These are phyloP conservation scores for Poecilobothrus nobilitatus DNA, from an alignment of 2,888 invertebrate species.

Conservation along the genomic window DNA sequence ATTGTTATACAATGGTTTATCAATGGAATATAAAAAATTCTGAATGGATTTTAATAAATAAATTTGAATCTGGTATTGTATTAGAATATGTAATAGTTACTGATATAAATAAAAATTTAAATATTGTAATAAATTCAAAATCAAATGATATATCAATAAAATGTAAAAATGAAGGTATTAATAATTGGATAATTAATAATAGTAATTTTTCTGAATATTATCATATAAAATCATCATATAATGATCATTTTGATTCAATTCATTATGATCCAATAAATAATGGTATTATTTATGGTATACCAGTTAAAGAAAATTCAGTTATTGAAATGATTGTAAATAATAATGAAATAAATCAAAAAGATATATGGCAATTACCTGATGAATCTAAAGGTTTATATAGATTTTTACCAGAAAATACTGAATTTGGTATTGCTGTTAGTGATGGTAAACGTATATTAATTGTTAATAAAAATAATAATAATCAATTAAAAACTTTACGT, in stretches of 20 bases:
- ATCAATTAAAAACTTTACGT: neutral
- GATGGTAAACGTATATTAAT: slow-evolving; percentile 36
- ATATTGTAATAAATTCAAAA: slow-evolving; percentile 37
- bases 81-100: slow-evolving; percentile 42
- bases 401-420: slow-evolving; percentile 25
- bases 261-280: slow-evolving; percentile 26
- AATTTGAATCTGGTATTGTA: slow-evolving; percentile 45
- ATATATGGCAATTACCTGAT: slow-evolving; percentile 24
- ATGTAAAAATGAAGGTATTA: slow-evolving; percentile 28
- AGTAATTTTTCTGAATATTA: slow-evolving; percentile 13
- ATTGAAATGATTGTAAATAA: slow-evolving; percentile 28
- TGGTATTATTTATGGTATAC: slow-evolving; percentile 38
- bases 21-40: slow-evolving; percentile 36
- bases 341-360: slow-evolving; percentile 29
- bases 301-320: slow-evolving; percentile 25
- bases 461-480: slow-evolving; percentile 16
- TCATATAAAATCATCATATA: neutral
- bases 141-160: slow-evolving; percentile 20
- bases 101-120: slow-evolving; percentile 26
- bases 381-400: slow-evolving; percentile 21
- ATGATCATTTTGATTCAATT: slow-evolving; percentile 15
- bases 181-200: slow-evolving; percentile 31
- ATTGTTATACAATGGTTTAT: slow-evolving; percentile 44
- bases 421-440: slow-evolving; percentile 35
- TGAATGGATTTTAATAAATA: slow-evolving; percentile 29